phyloP scores from a whole-genome alignment of 2,113 vertebrate species.

The Hyaena hyaena region DNA sequence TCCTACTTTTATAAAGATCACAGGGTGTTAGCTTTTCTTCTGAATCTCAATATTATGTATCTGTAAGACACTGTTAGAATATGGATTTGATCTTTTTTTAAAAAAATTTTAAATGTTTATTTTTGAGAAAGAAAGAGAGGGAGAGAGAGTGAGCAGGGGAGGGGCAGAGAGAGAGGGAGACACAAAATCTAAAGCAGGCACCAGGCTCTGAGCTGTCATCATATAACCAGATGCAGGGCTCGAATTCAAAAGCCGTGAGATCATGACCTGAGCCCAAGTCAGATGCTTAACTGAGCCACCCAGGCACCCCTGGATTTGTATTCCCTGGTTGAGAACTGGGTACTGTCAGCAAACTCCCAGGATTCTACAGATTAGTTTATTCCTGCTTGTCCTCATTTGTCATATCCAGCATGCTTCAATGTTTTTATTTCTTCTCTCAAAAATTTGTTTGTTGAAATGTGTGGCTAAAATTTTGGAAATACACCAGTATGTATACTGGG shows the following conservation, averaged over 20 bases:
- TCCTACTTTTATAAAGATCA: slow-evolving; percentile 6
- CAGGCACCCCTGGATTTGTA: neutral
- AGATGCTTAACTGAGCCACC: too few species aligned
- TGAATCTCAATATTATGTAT: neutral
- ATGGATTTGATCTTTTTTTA: neutral
- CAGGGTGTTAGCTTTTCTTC: neutral
- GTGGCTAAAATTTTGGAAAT: slow-evolving; percentile 27
- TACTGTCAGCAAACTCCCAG: neutral
- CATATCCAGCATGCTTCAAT: neutral
- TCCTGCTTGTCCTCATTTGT: neutral
- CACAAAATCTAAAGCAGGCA: too few species aligned
- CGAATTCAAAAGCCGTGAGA: too few species aligned
- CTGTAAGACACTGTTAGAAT: neutral
- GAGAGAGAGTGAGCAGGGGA: too few species aligned
- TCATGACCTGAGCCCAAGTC: too few species aligned
- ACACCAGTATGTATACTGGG: neutral
- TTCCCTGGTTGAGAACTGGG: neutral
- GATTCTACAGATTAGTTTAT: slow-evolving; percentile 13
- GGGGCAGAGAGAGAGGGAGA: too few species aligned
- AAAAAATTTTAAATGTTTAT: too few species aligned
- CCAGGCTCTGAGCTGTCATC: too few species aligned
- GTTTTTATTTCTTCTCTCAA: neutral
- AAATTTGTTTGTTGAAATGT: slow-evolving; percentile 38
- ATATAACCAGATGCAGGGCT: too few species aligned
- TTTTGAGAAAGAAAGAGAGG: too few species aligned